A percentile compares a stretch with the other conserved stretches of the same genome.
These are phyloP conservation scores for Galerucella calmariensis DNA, from an alignment of 2,888 invertebrate genomes.

Conservation along the genomic window DNA sequence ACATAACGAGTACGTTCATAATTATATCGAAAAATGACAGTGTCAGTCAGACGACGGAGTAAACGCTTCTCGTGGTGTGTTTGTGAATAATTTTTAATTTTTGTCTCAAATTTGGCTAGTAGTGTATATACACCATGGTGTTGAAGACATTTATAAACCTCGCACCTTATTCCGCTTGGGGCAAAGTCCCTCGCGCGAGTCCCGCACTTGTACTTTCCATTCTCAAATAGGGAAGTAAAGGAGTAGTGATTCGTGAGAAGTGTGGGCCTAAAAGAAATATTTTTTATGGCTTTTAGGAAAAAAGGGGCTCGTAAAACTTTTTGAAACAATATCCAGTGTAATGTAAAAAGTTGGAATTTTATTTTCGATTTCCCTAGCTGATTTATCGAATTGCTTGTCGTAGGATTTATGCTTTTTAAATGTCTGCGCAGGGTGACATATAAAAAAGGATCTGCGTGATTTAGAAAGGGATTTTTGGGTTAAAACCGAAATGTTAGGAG, in stretches of 20 bases:
- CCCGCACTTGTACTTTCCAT: slow-evolving; percentile 26
- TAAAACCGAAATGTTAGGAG: slow-evolving; percentile 3
- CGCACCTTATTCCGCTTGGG: too few species aligned
- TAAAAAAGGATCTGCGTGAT: slow-evolving; percentile 29
- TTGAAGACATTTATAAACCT: too few species aligned
- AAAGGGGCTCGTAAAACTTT: slow-evolving; percentile 41
- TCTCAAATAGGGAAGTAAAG: slow-evolving; percentile 28
- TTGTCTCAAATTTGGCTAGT: too few species aligned
- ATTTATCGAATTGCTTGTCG: slow-evolving; percentile 36
- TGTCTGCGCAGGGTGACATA: slow-evolving; percentile 34
- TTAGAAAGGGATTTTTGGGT: slow-evolving; percentile 27
- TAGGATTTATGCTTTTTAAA: slow-evolving; percentile 36
- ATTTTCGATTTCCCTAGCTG: slow-evolving; percentile 34
- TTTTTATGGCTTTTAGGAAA: slow-evolving; percentile 40
- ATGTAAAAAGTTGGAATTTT: slow-evolving; percentile 41
- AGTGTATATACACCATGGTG: too few species aligned
- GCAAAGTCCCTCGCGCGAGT: background rate
- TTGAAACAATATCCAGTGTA: slow-evolving; percentile 42
- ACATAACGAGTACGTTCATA: too few species aligned
- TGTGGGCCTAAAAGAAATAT: slow-evolving; percentile 36
- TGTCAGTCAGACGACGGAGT: too few species aligned
- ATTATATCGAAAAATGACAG: too few species aligned
- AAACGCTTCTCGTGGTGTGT: too few species aligned
- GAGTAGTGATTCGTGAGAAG: slow-evolving; percentile 40
- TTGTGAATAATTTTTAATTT: too few species aligned